Percentiles rank a stretch among this genome's conserved stretches.
Evolutionary conservation across 2,113 vertebrate genomes (phyloP).

Genomic region (Crotalus viridis): DNA sequence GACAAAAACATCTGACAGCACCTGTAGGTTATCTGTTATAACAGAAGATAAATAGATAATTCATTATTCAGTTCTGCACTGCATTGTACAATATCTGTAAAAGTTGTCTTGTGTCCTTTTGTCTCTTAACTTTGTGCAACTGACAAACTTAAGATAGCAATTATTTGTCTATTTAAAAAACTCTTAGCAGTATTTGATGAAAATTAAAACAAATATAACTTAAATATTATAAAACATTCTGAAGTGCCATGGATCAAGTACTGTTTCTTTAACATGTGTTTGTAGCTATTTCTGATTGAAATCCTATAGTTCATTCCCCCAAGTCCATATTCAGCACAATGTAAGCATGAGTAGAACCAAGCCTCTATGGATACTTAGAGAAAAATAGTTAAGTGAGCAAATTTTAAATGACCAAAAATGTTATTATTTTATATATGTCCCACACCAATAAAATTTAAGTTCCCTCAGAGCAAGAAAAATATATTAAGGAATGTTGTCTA

Average conservation of each 20-base stretch:
- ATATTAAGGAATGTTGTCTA: background rate
- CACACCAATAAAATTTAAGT: background rate
- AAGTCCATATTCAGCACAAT: background rate
- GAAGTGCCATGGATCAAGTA: constrained; percentile 41
- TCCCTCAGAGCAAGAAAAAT: background rate
- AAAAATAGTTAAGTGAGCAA: background rate
- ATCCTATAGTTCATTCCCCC: background rate
- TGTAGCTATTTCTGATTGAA: background rate
- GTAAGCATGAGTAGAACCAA: background rate
- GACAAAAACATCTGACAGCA: background rate
- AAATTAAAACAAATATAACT: constrained; percentile 61
- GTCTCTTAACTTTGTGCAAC: constrained; percentile 34
- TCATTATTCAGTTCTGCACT: background rate
- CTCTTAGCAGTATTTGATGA: constrained; percentile 39
- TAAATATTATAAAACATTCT: constrained; percentile 42
- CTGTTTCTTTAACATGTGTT: background rate
- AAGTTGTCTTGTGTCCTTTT: background rate
- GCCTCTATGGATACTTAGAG: background rate
- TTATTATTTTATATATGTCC: background rate
- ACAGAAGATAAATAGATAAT: constrained; percentile 10
- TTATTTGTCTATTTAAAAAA: constrained; percentile 45
- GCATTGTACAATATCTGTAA: background rate
- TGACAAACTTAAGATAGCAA: constrained; percentile 27
- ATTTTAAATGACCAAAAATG: background rate
- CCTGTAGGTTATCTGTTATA: fast-evolving